Evolutionary conservation across 2,888 invertebrate species (phyloP), one percentile per base, ranked within the genome.

Genomic region (Aplocera efformata): DNA sequence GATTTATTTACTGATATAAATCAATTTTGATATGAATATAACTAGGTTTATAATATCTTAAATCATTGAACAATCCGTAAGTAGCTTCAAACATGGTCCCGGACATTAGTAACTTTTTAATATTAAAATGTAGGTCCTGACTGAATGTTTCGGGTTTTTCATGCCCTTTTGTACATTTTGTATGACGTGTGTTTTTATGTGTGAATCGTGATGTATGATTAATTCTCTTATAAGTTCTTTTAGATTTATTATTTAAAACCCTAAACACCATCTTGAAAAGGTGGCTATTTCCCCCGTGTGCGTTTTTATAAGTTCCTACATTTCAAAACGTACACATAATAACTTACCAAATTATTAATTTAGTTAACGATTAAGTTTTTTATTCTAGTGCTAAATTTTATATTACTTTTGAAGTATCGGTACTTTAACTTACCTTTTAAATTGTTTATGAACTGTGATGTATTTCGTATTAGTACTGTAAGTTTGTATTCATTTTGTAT

Each of bases 361-460:
- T 70, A 68, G 53, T 69, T 67, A 3, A 65, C 64, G 66, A 65
- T 71, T 71, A 76, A 75, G 69, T 76, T 60, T 63, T 65, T 63
- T 67, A 67, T 58, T 56, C 64, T 69, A 71, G 68, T 64, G 63
- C 60, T 66, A 68, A 73, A 59, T 67, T 53, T 59, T 57, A 60
- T 49, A 51, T 80, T 73, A 77, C 74, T 80, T 84, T 76, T 72
- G 67, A 80, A 78, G 74, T 74, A 77, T 76, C 56, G 67, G 70
- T 78, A 78, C 72, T 77, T 70, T 79, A 79, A 76, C 72, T 72
- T 49, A 52, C 70, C 75, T 66, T 75, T 75, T 83, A 83, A 83
- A 81, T 83, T 88, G 71, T 86, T 86, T 86, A 86, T 86, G 83
- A 88, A 88, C 88, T 88, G 88, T 88, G 88, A 88, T 88, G 88